Evolutionary conservation across 2,888 invertebrate genomes (phyloP).

Genomic region (Steromphala cineraria): DNA sequence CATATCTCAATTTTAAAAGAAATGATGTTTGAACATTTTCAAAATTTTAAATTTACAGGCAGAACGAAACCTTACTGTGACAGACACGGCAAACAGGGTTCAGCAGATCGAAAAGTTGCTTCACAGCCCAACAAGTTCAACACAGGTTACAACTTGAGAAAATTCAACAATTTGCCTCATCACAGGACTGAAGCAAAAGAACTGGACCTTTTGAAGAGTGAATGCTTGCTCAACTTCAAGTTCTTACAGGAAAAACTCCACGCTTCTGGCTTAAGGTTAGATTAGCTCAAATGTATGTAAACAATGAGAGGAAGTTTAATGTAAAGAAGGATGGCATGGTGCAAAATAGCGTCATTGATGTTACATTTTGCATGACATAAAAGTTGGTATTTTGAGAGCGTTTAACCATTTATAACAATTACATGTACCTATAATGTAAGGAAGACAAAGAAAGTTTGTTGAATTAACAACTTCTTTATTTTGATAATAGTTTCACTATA

Average conservation of each 20-base stretch:
- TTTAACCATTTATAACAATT: too few relatives aligned
- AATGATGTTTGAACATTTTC: too few relatives aligned
- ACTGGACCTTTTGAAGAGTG: slow-evolving; percentile 50
- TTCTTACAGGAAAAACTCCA: slow-evolving; percentile 61
- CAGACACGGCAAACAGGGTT: slow-evolving; percentile 42
- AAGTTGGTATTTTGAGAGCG: too few relatives aligned
- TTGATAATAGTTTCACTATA: too few relatives aligned
- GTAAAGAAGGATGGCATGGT: too few relatives aligned
- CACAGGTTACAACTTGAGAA: slow-evolving; percentile 60
- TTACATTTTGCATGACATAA: too few relatives aligned
- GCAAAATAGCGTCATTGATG: too few relatives aligned
- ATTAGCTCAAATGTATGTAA: background rate
- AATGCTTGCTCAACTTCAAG: slow-evolving; percentile 64
- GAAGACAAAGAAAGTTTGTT: too few relatives aligned
- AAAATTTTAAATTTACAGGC: slow-evolving; percentile 43
- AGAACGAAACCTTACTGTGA: slow-evolving; percentile 60
- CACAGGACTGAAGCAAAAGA: slow-evolving; percentile 56
- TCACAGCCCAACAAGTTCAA: slow-evolving; percentile 62
- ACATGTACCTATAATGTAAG: too few relatives aligned
- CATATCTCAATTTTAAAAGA: too few relatives aligned
- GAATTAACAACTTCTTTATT: too few relatives aligned
- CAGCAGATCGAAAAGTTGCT: slow-evolving; percentile 57
- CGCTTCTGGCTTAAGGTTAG: slow-evolving; percentile 55
- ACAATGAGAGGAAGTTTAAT: too few relatives aligned
- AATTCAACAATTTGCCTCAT: slow-evolving; percentile 65